phyloP scores from a whole-genome alignment of 2,888 invertebrate species.

The Temnothorax ravouxi region DNA sequence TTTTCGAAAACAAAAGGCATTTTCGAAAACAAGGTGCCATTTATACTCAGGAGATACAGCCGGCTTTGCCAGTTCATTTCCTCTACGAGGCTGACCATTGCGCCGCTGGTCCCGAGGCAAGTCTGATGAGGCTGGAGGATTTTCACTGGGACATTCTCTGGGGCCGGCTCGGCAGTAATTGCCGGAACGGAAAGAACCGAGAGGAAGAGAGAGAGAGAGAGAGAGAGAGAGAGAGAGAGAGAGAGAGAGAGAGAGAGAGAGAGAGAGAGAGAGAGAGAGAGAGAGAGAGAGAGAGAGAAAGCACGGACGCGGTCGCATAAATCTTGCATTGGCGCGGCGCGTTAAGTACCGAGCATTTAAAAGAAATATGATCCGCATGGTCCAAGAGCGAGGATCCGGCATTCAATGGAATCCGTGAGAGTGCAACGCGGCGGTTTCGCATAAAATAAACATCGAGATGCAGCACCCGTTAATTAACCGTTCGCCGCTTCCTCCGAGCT shows the following conservation, averaged over 20 bases:
- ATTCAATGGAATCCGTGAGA: conserved; percentile 62
- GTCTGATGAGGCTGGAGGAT: conserved; percentile 39
- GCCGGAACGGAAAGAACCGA: conserved; percentile 45
- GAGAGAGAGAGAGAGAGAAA: conserved; percentile 14
- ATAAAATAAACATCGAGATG: conserved; percentile 62
- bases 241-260: neutral
- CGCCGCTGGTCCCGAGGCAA: conserved; percentile 39
- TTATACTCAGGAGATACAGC: conserved; percentile 10
- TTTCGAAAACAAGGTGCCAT: too few species aligned
- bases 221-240: neutral
- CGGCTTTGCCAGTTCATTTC: conserved; percentile 40
- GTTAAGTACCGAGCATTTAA: conserved; percentile 72
- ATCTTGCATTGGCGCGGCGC: conserved; percentile 69
- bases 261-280: neutral
- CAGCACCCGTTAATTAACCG: conserved; percentile 50
- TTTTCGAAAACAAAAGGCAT: conserved; percentile 20
- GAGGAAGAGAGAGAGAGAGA: neutral
- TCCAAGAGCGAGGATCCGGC: conserved; percentile 43
- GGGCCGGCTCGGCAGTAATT: conserved; percentile 54
- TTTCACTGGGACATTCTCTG: conserved; percentile 47
- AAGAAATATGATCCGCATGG: conserved; percentile 72
- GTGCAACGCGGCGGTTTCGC: conserved; percentile 43
- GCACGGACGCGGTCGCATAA: conserved; percentile 59
- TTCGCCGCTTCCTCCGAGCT: neutral
- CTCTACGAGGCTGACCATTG: conserved; percentile 23